These are phyloP conservation scores for Leptopilina drosophilae DNA, from an alignment of 2,888 invertebrate species.

Conservation along the genomic window DNA sequence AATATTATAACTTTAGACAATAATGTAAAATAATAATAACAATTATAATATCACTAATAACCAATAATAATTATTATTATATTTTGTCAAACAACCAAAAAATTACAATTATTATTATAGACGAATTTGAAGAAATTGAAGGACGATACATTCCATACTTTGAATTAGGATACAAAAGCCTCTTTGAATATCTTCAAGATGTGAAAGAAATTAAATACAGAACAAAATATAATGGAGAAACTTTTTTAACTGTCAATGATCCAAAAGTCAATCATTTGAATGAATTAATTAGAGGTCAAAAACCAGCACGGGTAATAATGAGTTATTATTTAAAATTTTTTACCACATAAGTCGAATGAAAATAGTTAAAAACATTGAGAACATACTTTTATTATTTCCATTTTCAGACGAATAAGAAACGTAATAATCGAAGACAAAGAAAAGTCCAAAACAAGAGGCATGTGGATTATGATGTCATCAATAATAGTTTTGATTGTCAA, in stretches of 20 bases:
- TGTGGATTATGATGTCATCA: too few relatives aligned
- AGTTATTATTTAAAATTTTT: not conserved
- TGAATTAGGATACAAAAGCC: conserved; percentile 35
- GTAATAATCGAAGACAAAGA: too few relatives aligned
- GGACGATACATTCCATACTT: conserved; percentile 18
- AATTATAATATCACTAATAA: too few relatives aligned
- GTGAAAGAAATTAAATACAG: conserved; percentile 31
- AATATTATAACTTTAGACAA: too few relatives aligned
- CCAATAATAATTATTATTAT: not conserved
- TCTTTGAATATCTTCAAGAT: conserved; percentile 32
- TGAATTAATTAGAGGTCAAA: conserved; percentile 28
- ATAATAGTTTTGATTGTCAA: too few relatives aligned
- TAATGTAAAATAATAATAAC: too few relatives aligned
- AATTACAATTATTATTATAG: not conserved
- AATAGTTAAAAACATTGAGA: too few relatives aligned
- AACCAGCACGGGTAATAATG: conserved; percentile 4
- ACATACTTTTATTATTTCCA: too few relatives aligned
- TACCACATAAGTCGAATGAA: not conserved
- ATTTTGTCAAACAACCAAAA: too few relatives aligned
- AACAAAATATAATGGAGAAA: not conserved
- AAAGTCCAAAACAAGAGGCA: too few relatives aligned
- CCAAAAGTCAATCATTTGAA: conserved; percentile 19
- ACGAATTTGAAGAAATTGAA: not conserved
- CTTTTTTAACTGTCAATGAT: conserved; percentile 9
- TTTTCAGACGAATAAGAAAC: too few relatives aligned